phyloP scores from a whole-genome alignment of 2,113 vertebrate species.

The Piliocolobus tephrosceles region DNA sequence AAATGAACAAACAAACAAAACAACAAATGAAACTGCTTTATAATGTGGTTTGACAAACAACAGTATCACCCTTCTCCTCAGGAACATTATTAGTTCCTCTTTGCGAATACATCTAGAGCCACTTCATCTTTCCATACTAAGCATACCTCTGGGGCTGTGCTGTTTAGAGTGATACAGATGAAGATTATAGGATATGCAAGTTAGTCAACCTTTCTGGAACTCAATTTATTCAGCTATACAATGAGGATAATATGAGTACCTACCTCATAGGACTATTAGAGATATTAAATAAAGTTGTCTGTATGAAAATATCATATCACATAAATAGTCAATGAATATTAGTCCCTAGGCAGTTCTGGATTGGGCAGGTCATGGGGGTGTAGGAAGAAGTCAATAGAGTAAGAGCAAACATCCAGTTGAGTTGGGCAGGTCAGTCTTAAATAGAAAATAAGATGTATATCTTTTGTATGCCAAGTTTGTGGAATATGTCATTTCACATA shows the following conservation, averaged over 20 bases:
- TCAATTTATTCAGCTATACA: neutral
- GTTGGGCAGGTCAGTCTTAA: neutral
- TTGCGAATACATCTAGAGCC: neutral
- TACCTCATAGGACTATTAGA: neutral
- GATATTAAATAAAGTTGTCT: neutral
- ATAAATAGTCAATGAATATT: neutral
- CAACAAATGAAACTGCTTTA: neutral
- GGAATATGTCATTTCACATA: neutral
- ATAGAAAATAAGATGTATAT: neutral
- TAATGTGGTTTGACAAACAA: neutral
- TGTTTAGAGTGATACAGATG: neutral
- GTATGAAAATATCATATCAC: neutral
- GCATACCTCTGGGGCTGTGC: neutral
- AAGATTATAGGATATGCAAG: neutral
- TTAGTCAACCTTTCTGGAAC: neutral
- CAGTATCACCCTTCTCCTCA: neutral
- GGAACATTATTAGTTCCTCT: neutral
- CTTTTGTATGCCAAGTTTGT: neutral
- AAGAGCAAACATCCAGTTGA: neutral
- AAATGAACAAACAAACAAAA: neutral
- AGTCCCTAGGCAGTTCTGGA: neutral
- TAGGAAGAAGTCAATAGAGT: neutral
- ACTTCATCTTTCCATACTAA: neutral
- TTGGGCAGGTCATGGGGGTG: neutral
- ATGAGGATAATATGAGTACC: neutral